Evolutionary conservation across 2,888 invertebrate genomes (phyloP).

Genomic region (Pomacea canaliculata): DNA sequence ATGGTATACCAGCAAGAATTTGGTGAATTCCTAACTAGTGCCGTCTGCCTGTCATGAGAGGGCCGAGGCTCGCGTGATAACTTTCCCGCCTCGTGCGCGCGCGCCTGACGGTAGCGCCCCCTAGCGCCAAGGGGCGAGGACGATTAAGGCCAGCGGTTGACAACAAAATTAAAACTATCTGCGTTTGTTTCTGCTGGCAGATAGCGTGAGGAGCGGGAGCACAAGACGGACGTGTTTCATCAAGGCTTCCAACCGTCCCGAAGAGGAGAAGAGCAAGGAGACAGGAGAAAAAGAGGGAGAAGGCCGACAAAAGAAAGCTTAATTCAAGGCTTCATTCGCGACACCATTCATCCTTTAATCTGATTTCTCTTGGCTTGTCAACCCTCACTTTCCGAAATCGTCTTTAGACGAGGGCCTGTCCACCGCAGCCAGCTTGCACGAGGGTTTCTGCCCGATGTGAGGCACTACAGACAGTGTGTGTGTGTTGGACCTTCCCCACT

Average conservation of each 20-base stretch:
- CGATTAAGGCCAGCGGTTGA: slow-evolving; percentile 31
- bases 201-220: slow-evolving; percentile 12
- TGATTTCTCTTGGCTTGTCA: slow-evolving; percentile 9
- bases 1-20: not conserved
- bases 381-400: no score
- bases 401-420: no score
- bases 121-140: slow-evolving; percentile 10
- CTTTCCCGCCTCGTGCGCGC: slow-evolving; percentile 18
- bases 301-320: slow-evolving; percentile 17
- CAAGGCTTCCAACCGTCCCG: not conserved
- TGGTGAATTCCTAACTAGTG: not conserved
- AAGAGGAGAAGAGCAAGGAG: slow-evolving; percentile 3
- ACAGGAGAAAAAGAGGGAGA: slow-evolving; percentile 8
- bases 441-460: no score
- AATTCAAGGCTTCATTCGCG: slow-evolving; percentile 18
- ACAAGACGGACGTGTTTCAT: not conserved
- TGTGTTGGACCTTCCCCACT: no score
- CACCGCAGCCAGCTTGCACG: no score
- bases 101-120: slow-evolving; percentile 13
- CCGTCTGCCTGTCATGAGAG: slow-evolving; percentile 15
- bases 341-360: slow-evolving; percentile 18
- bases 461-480: no score
- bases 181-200: slow-evolving; percentile 23
- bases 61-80: slow-evolving; percentile 24
- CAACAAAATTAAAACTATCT: slow-evolving; percentile 37